phyloP scores from a whole-genome alignment of 2,888 invertebrate genomes.

The Ormyrus nitidulus region DNA sequence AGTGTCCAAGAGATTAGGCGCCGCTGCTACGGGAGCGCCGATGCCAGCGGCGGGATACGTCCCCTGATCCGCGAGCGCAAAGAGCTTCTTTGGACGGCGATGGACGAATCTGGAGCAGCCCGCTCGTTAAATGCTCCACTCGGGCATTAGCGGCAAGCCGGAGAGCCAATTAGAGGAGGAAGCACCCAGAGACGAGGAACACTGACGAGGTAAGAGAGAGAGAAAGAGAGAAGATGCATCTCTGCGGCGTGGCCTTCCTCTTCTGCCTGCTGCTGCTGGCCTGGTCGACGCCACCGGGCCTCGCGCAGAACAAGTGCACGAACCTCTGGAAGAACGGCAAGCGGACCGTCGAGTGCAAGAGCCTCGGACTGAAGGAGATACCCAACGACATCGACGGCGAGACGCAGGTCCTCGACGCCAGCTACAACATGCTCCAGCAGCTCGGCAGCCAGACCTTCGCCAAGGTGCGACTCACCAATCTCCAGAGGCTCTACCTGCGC shows the following conservation, averaged over 20 bases:
- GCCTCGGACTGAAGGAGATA: slow-evolving; percentile 68
- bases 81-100: background rate
- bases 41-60: background rate
- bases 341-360: slow-evolving; percentile 82
- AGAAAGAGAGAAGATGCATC: slow-evolving; percentile 22
- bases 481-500: slow-evolving; percentile 90
- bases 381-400: slow-evolving; percentile 91
- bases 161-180: no score
- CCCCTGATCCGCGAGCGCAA: background rate
- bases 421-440: slow-evolving; percentile 90
- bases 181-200: background rate
- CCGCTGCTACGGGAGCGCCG: background rate
- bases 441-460: slow-evolving; percentile 89
- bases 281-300: slow-evolving; percentile 59
- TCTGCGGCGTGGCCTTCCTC: slow-evolving; percentile 2
- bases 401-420: slow-evolving; percentile 93
- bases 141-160: no score
- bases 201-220: background rate
- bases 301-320: slow-evolving; percentile 70
- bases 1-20: slow-evolving; percentile 4
- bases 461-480: slow-evolving; percentile 87
- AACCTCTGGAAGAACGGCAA: slow-evolving; percentile 91
- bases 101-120: slow-evolving; percentile 28
- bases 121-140: background rate
- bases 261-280: slow-evolving; percentile 5